Base-by-base conservation (phyloP, 2,113 vertebrate genomes). In the Odocoileus hemionus region DNA sequence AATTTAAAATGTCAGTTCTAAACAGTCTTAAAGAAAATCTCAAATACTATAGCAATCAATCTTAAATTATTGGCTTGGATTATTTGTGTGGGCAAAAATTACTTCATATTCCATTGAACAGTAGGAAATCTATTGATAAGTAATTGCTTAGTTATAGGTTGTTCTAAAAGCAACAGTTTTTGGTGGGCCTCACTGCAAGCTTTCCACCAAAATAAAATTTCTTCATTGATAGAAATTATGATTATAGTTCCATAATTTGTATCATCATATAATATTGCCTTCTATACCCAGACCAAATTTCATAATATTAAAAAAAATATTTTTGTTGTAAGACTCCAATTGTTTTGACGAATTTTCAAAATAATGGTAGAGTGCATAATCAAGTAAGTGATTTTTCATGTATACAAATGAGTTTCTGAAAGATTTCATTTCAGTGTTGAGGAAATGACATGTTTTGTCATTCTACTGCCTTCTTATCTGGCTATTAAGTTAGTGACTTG, bases 401-500 rank as follows among this genome's bases (percentile, higher is more conserved):
- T 70, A 47, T 23, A 10, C 79, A 55, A 87, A 94, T 78, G 55
- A 96, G 47, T 89, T 88, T 78, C 28, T 96, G 67, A 91, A 87
- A 54, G 47, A 50, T 82, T 95, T 84, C 43, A 54, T 82, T 89
- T 60, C 52, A 47, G 1, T 96, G 25, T 67, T 94, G 4, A 33
- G 64, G 50, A 97, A 96, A 91, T 96, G 36, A 87, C 58, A 70
- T 64, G 10, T 61, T 84, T 85, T 96, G 26, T 78, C n/a, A 70
- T 85, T 82, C 61, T 95, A 3, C 57, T 97, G 47, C n/a, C 6
- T 88, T 90, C 54, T 96, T 21, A 76, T 97, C 39, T 94, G 36
- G n/a, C 88, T 96, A 92, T 86, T 89, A 89, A 95, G 33, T 94
- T 91, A 96, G 67, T 92, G 26, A 97, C 25, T 78, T 93, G 78